phyloP scores from a whole-genome alignment of 2,113 vertebrate species.

The Heterotis niloticus region DNA sequence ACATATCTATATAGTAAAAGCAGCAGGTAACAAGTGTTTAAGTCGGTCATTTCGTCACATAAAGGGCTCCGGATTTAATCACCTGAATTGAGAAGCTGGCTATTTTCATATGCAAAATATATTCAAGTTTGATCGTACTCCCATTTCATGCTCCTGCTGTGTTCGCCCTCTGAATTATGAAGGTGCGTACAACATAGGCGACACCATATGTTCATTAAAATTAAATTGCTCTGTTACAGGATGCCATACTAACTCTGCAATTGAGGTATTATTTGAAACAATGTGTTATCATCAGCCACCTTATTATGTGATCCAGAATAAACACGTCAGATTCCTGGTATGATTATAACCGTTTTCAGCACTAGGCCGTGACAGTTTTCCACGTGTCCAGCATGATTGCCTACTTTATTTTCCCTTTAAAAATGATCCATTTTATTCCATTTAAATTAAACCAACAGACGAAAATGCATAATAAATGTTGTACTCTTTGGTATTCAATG shows the following conservation, averaged over 20 bases:
- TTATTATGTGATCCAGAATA: too few species aligned
- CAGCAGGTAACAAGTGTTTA: too few species aligned
- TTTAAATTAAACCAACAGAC: neutral
- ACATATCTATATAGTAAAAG: too few species aligned
- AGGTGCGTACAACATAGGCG: neutral
- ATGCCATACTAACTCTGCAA: slow-evolving; percentile 4
- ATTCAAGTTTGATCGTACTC: too few species aligned
- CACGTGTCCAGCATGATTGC: neutral
- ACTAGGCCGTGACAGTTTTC: neutral
- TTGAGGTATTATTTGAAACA: neutral
- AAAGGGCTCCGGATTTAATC: too few species aligned
- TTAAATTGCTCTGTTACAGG: neutral
- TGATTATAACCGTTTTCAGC: too few species aligned
- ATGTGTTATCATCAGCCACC: too few species aligned
- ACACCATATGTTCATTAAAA: slow-evolving; percentile 4
- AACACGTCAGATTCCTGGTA: too few species aligned
- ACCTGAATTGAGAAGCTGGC: too few species aligned
- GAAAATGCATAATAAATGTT: neutral
- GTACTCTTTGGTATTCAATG: neutral
- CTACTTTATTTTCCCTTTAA: neutral
- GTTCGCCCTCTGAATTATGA: neutral
- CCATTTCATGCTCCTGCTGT: too few species aligned
- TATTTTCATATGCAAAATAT: too few species aligned
- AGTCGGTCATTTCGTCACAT: too few species aligned
- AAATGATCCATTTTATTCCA: neutral